These are phyloP conservation scores for Sarcophaga rosellei DNA, from an alignment of 2,888 invertebrate species.

Conservation along the genomic window DNA sequence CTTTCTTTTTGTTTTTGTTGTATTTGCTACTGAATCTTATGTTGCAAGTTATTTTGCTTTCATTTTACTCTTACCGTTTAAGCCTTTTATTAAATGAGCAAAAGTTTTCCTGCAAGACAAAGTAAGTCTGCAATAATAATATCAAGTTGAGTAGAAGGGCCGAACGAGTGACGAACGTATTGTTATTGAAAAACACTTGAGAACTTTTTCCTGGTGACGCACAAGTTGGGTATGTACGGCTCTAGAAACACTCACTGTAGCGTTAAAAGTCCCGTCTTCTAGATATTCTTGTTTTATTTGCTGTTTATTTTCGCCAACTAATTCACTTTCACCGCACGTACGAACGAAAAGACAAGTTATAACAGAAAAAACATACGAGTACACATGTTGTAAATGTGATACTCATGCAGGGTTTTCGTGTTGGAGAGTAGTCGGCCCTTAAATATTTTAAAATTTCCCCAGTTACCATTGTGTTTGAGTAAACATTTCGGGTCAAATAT, in stretches of 20 bases:
- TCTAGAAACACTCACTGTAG: not conserved
- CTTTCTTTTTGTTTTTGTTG: too few relatives aligned
- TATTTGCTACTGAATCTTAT: too few relatives aligned
- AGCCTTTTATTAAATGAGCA: too few relatives aligned
- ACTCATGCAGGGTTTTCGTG: not conserved
- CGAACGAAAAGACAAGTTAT: conserved; percentile 26
- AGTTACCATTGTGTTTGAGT: too few relatives aligned
- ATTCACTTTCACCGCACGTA: conserved; percentile 72
- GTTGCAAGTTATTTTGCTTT: too few relatives aligned
- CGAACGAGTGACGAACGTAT: conserved; percentile 10
- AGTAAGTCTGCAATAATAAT: conserved; percentile 5
- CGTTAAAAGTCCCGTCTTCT: not conserved
- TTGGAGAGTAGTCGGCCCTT: too few relatives aligned
- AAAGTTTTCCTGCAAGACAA: too few relatives aligned
- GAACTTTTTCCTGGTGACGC: not conserved
- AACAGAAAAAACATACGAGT: conserved; percentile 17
- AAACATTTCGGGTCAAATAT: too few relatives aligned
- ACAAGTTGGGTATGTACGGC: too few relatives aligned
- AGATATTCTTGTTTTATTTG: conserved; percentile 6
- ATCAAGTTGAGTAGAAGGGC: not conserved
- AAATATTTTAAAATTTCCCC: too few relatives aligned
- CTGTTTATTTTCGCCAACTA: conserved; percentile 58
- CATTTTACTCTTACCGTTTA: too few relatives aligned
- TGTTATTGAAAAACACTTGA: conserved; percentile 47
- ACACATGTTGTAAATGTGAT: not conserved